phyloP scores from a whole-genome alignment of 2,888 invertebrate genomes.

The Caenorhabditis sp. region DNA sequence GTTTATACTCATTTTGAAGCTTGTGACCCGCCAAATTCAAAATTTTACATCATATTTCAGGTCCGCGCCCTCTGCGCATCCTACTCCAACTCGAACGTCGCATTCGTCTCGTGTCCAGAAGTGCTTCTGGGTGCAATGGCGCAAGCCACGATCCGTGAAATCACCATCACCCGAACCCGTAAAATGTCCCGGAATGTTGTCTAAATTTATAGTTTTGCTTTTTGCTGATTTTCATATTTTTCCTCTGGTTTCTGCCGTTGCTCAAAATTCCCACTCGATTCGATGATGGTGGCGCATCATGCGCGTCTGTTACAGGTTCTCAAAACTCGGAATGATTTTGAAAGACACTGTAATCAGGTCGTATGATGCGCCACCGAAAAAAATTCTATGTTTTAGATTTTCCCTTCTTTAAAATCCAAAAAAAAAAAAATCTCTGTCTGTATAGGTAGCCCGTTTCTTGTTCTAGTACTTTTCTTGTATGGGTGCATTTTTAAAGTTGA shows the following conservation, averaged over 20 bases:
- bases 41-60: constrained; percentile 51
- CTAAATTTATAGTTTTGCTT: neutral
- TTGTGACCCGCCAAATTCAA: neutral
- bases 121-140: constrained; percentile 83
- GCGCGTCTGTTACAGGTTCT: no score
- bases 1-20: no score
- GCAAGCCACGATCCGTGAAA: constrained; percentile 83
- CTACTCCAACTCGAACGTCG: constrained; percentile 80
- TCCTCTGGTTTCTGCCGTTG: neutral
- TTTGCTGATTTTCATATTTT: neutral
- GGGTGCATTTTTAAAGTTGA: no score
- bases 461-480: neutral
- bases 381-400: no score
- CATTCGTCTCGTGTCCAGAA: constrained; percentile 83
- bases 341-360: no score
- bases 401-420: no score
- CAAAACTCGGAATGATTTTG: no score
- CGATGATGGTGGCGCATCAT: no score
- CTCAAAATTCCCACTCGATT: no score
- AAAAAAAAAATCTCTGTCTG: constrained; percentile 2
- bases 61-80: constrained; percentile 78
- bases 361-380: no score
- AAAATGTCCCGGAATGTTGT: constrained; percentile 48
- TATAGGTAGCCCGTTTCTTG: constrained; percentile 15
- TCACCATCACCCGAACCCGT: constrained; percentile 70